These are phyloP conservation scores for Ommatoiulus sabulosus DNA, from an alignment of 2,888 invertebrate species.

Conservation along the genomic window DNA sequence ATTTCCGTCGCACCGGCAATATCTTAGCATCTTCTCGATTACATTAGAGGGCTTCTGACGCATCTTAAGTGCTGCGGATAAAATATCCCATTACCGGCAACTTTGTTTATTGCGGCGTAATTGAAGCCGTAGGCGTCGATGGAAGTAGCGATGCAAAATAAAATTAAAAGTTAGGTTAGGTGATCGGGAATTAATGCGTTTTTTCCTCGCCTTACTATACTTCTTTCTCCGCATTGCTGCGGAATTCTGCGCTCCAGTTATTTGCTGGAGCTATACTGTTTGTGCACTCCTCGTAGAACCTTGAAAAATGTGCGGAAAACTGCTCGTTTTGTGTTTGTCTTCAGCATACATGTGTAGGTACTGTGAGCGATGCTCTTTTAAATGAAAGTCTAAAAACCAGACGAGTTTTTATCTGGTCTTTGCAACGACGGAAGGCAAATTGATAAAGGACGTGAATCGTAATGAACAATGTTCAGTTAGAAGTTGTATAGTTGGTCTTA, in stretches of 20 bases:
- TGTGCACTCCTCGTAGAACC: neutral
- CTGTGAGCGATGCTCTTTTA: too few relatives aligned
- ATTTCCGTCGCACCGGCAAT: neutral
- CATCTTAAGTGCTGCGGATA: neutral
- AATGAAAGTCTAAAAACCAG: too few relatives aligned
- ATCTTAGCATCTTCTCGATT: neutral
- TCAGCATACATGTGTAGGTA: too few relatives aligned
- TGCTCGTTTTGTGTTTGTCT: too few relatives aligned
- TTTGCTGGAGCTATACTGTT: neutral
- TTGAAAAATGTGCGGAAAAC: neutral
- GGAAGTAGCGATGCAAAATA: neutral
- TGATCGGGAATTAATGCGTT: slow-evolving; percentile 22
- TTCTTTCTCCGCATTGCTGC: neutral
- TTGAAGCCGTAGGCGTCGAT: neutral
- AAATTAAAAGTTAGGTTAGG: neutral
- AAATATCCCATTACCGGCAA: slow-evolving; percentile 2
- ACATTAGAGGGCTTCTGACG: neutral
- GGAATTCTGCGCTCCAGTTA: neutral
- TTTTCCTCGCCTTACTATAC: neutral
- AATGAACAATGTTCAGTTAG: too few relatives aligned
- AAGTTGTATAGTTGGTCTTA: too few relatives aligned
- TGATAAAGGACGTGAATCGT: too few relatives aligned
- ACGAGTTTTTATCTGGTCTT: too few relatives aligned
- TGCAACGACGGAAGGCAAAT: too few relatives aligned
- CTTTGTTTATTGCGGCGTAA: slow-evolving; percentile 19